Percentiles rank a stretch among this genome's conserved stretches.
These are phyloP conservation scores for Osmoderma eremita DNA, from an alignment of 2,888 invertebrate species.

Conservation along the genomic window DNA sequence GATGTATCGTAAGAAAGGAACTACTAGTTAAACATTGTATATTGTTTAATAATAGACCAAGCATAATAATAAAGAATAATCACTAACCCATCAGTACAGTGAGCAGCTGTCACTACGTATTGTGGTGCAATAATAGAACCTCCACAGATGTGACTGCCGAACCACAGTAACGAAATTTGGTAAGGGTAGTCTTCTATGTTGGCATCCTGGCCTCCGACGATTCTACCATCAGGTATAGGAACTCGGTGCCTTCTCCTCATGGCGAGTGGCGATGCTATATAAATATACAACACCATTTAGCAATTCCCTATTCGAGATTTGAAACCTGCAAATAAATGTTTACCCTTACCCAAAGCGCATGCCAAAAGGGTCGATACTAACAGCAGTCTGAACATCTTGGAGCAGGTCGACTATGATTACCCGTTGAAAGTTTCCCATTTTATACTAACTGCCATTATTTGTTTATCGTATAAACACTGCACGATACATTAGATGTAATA, in stretches of 20 bases:
- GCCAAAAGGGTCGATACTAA: slow-evolving; percentile 15
- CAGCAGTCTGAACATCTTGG: slow-evolving; percentile 31
- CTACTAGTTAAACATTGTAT: too few relatives aligned
- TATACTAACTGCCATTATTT: too few relatives aligned
- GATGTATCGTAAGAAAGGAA: too few relatives aligned
- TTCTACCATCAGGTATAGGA: slow-evolving; percentile 40
- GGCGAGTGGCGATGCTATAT: slow-evolving; percentile 6
- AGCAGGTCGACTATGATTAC: neutral
- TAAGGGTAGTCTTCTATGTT: slow-evolving; percentile 38
- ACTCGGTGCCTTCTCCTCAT: neutral
- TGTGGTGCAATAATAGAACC: slow-evolving; percentile 36
- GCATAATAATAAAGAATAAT: too few relatives aligned
- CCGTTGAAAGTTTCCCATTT: neutral
- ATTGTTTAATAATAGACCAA: too few relatives aligned
- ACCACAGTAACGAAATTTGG: slow-evolving; percentile 37
- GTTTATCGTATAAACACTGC: too few relatives aligned
- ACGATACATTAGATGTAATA: too few relatives aligned
- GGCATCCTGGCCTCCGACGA: slow-evolving; percentile 38
- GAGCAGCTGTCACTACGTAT: slow-evolving; percentile 42
- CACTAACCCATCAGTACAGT: slow-evolving; percentile 40
- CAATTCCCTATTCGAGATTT: too few relatives aligned
- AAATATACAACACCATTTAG: neutral
- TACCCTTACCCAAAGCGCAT: slow-evolving; percentile 28
- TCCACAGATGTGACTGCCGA: slow-evolving; percentile 42
- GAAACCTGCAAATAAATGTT: neutral